Conservation (phyloP, 2,113 vertebrate genomes). For the Oreamnos americanus region DNA sequence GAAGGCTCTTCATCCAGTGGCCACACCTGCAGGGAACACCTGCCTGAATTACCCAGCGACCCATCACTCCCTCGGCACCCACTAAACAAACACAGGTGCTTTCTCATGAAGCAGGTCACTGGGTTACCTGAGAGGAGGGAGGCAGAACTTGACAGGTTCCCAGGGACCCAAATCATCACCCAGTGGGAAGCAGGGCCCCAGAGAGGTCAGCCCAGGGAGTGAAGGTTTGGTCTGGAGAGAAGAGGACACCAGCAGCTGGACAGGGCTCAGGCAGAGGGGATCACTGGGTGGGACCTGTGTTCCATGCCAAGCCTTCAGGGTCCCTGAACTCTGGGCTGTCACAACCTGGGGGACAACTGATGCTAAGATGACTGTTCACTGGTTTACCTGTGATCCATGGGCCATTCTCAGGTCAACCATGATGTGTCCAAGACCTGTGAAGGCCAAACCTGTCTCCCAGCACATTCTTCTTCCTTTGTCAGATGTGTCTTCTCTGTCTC, state of each 20-base stretch:
- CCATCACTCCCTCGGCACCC: not conserved
- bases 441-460: too few relatives aligned
- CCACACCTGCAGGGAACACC: not conserved
- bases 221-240: not conserved
- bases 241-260: not conserved
- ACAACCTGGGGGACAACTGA: accelerated
- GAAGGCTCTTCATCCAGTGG: not conserved
- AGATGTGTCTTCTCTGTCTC: not conserved
- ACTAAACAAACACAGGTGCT: not conserved
- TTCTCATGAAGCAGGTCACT: not conserved
- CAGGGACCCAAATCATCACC: too few relatives aligned
- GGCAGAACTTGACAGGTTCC: not conserved
- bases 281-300: not conserved
- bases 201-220: not conserved
- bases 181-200: not conserved
- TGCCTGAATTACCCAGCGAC: not conserved
- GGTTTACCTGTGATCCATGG: not conserved
- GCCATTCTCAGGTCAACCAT: not conserved
- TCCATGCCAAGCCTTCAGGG: not conserved
- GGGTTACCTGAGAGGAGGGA: not conserved
- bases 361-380: not conserved
- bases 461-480: not conserved
- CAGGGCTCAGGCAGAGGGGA: not conserved
- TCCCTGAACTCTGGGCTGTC: not conserved
- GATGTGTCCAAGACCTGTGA: not conserved